Evolutionary conservation across 2,797 vertebrate genomes (phyloP).

Genomic region (Ceyx erithaca): DNA sequence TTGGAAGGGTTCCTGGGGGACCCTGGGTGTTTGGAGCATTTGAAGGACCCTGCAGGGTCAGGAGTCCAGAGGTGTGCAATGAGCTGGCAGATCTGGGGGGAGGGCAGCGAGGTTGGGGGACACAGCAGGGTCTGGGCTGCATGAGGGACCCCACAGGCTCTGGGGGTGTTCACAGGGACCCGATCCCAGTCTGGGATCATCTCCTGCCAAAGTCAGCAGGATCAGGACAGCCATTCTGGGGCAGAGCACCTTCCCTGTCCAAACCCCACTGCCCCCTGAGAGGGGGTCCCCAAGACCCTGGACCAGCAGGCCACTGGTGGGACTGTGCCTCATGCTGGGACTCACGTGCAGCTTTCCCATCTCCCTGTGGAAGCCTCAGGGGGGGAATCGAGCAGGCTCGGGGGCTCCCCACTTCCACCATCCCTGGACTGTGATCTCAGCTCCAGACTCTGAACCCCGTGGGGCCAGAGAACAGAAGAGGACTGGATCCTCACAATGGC

Average conservation of each 20-base stretch:
- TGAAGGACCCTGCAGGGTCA: neutral
- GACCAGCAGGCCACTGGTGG: neutral
- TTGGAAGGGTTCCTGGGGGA: neutral
- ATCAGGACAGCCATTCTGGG: neutral
- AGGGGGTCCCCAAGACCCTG: neutral
- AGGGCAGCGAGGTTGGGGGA: fast-evolving
- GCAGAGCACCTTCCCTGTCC: neutral
- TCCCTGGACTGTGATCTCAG: fast-evolving
- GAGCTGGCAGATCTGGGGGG: neutral
- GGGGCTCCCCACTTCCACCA: neutral
- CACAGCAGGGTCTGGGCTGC: neutral
- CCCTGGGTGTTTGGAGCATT: neutral
- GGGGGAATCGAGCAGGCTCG: fast-evolving
- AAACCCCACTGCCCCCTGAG: neutral
- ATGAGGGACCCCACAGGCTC: neutral
- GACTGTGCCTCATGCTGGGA: neutral
- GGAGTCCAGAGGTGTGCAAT: neutral
- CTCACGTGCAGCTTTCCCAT: neutral
- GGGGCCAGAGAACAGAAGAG: neutral
- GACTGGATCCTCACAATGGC: fast-evolving
- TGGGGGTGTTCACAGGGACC: neutral
- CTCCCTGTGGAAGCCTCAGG: fast-evolving
- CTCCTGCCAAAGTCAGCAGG: neutral
- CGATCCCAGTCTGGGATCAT: neutral
- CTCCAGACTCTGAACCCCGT: fast-evolving